These are phyloP conservation scores for Oscheius sp. DNA, from an alignment of 2,888 invertebrate genomes.

Conservation along the genomic window DNA sequence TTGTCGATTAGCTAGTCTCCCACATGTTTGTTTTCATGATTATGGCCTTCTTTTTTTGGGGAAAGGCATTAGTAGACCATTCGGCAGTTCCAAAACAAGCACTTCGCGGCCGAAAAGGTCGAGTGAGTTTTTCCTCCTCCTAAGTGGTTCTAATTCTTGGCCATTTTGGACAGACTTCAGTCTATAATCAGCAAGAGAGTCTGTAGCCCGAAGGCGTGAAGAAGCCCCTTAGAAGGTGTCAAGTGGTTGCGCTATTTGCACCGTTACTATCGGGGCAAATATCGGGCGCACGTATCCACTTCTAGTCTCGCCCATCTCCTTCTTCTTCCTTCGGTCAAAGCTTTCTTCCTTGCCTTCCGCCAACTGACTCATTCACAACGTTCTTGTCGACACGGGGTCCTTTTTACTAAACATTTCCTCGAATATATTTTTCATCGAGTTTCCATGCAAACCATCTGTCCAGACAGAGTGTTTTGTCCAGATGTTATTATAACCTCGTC, in stretches of 20 bases:
- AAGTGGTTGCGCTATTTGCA: conserved; percentile 23
- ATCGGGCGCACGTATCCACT: conserved; percentile 35
- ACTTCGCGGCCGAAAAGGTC: conserved; percentile 1
- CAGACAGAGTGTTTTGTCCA: background rate
- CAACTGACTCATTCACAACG: too few species aligned
- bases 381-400: too few species aligned
- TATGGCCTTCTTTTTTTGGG: too few species aligned
- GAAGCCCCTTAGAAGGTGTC: conserved; percentile 32
- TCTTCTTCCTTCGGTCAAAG: conserved; percentile 1
- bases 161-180: background rate
- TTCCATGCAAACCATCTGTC: too few species aligned
- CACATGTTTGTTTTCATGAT: background rate
- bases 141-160: background rate
- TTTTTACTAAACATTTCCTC: background rate
- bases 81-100: background rate
- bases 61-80: background rate
- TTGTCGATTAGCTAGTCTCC: background rate
- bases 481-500: background rate
- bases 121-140: background rate
- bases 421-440: background rate
- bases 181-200: background rate
- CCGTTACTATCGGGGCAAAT: conserved; percentile 35
- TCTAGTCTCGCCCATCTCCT: conserved; percentile 4
- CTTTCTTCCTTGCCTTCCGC: too few species aligned
- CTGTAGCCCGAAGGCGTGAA: conserved; percentile 36